A percentile compares a stretch with the other conserved stretches of the same genome.
Conservation (phyloP, 2,888 invertebrate species). For the Luperina nickerlii region DNA sequence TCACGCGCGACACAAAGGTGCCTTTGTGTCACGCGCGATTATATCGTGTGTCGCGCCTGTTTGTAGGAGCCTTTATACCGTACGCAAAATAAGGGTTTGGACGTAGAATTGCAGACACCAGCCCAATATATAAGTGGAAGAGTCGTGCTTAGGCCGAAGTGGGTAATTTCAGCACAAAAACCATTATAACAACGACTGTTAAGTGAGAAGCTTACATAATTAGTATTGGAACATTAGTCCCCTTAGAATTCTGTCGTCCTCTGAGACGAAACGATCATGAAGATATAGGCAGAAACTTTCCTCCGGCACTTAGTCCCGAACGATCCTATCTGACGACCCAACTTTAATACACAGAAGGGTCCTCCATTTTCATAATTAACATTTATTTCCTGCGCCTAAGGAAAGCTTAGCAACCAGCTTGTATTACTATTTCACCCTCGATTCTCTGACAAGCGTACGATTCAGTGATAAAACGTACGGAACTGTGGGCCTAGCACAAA, state of each 20-base stretch:
- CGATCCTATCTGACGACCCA: conserved; percentile 64
- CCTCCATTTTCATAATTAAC: conserved; percentile 67
- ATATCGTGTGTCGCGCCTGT: no score
- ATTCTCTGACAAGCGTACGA: conserved; percentile 64
- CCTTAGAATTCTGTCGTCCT: conserved; percentile 38
- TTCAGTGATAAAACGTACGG: conserved; percentile 67
- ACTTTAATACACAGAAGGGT: conserved; percentile 66
- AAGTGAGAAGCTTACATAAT: conserved; percentile 32
- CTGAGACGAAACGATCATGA: conserved; percentile 51
- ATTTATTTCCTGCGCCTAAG: conserved; percentile 61
- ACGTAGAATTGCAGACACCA: not conserved
- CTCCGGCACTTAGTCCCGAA: conserved; percentile 57
- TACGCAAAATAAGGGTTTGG: not conserved
- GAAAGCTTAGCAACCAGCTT: conserved; percentile 51
- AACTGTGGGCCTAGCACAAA: conserved; percentile 21
- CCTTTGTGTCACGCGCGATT: no score
- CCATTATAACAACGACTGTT: conserved; percentile 25
- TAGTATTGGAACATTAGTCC: conserved; percentile 52
- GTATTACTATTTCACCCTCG: conserved; percentile 65
- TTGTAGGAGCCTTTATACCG: not conserved
- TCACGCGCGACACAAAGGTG: no score
- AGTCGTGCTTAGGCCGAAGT: not conserved
- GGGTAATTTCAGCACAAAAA: conserved; percentile 12
- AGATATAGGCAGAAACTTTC: conserved; percentile 60
- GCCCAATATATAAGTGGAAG: not conserved